These are phyloP conservation scores for Pangasius macronema DNA, from an alignment of 2,797 vertebrate genomes.

Conservation along the genomic window DNA sequence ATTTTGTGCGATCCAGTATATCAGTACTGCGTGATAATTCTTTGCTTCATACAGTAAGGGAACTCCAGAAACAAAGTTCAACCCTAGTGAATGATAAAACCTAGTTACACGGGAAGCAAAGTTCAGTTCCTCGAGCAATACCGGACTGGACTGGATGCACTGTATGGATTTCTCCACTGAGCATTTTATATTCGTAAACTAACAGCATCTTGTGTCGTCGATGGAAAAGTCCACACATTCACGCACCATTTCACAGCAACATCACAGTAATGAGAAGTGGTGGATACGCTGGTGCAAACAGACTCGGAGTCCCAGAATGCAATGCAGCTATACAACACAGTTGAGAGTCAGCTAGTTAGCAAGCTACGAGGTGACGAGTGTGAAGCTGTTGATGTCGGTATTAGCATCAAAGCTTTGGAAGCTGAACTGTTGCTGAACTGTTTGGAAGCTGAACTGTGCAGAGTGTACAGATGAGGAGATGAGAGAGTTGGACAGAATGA, in stretches of 20 bases:
- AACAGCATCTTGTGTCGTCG: background rate
- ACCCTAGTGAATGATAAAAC: constrained; percentile 74
- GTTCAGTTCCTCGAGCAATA: constrained; percentile 62
- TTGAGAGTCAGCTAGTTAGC: background rate
- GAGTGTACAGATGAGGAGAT: background rate
- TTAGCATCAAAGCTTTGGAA: too few species aligned
- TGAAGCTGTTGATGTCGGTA: background rate
- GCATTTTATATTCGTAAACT: background rate
- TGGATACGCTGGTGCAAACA: background rate
- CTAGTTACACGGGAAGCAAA: constrained; percentile 70
- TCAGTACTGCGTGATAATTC: background rate
- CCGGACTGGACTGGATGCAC: background rate
- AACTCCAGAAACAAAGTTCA: constrained; percentile 71
- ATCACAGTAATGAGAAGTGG: background rate
- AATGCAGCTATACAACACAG: background rate
- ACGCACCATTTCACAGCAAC: background rate
- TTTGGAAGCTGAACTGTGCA: background rate
- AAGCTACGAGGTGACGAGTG: background rate
- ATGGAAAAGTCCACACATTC: background rate
- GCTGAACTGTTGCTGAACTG: background rate
- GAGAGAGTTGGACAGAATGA: background rate
- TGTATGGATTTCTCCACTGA: background rate
- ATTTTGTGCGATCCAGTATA: background rate
- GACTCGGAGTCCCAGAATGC: background rate
- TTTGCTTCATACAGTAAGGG: constrained; percentile 43